Percentiles rank a stretch among this genome's conserved stretches.
phyloP scores from a whole-genome alignment of 2,113 vertebrate species.

The Alectura lathami region DNA sequence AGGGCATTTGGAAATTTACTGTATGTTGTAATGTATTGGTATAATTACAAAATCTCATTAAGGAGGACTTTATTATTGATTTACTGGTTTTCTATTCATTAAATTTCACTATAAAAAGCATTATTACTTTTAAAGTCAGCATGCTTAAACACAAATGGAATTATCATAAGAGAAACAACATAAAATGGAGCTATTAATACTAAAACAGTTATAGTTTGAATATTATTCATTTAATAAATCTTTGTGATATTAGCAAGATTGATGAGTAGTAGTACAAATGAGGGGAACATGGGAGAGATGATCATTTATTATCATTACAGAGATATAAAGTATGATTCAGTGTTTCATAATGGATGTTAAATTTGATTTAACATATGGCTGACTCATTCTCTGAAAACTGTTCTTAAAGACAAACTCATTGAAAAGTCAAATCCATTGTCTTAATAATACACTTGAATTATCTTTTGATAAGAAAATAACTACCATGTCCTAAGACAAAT shows the following conservation, averaged over 20 bases:
- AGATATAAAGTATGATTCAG: slow-evolving; percentile 81
- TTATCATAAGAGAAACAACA: slow-evolving; percentile 71
- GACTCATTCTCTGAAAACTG: slow-evolving; percentile 78
- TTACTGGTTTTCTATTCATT: slow-evolving; percentile 77
- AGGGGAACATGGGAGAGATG: slow-evolving; percentile 71
- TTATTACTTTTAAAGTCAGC: slow-evolving; percentile 75
- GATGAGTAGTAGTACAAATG: slow-evolving; percentile 78
- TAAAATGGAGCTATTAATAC: slow-evolving; percentile 80
- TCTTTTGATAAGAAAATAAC: slow-evolving; percentile 56
- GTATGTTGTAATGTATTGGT: slow-evolving; percentile 58
- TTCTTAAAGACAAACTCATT: slow-evolving; percentile 78
- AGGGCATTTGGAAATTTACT: slow-evolving; percentile 58
- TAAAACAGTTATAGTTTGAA: slow-evolving; percentile 75
- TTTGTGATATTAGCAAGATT: slow-evolving; percentile 78
- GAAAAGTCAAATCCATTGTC: slow-evolving; percentile 76
- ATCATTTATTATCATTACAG: slow-evolving; percentile 83
- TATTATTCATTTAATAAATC: slow-evolving; percentile 81
- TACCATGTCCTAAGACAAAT: slow-evolving; percentile 38
- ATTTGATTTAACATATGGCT: slow-evolving; percentile 84
- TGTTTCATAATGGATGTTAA: slow-evolving; percentile 82
- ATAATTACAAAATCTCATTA: slow-evolving; percentile 75
- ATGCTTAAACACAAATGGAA: slow-evolving; percentile 70
- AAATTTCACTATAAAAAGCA: slow-evolving; percentile 71
- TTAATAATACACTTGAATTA: slow-evolving; percentile 69
- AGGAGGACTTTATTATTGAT: slow-evolving; percentile 74